Conservation (phyloP, 2,888 invertebrate genomes). For the Lordiphosa fenestrarum region DNA sequence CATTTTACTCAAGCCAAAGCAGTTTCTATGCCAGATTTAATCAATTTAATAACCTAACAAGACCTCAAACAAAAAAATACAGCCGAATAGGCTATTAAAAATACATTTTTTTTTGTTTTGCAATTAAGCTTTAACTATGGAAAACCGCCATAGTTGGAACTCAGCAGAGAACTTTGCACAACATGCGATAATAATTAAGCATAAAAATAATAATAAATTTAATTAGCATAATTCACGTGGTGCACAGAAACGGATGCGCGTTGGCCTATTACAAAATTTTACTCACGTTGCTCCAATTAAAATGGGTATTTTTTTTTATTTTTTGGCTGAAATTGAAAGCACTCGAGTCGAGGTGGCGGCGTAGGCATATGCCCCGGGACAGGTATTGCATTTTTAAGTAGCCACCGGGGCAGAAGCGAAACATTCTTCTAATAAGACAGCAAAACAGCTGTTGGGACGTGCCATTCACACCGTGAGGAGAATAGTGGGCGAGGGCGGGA, state of each 20-base stretch:
- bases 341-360: background rate
- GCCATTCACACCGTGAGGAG: slow-evolving; percentile 6
- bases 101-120: slow-evolving; percentile 18
- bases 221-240: slow-evolving; percentile 32
- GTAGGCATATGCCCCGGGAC: slow-evolving; percentile 19
- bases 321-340: slow-evolving; percentile 14
- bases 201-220: slow-evolving; percentile 42
- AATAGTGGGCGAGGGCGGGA: background rate
- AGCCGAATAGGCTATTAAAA: slow-evolving; percentile 29
- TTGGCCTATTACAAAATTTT: slow-evolving; percentile 28
- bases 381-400: too few relatives aligned
- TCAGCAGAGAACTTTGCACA: slow-evolving; percentile 10
- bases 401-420: background rate
- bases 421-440: too few relatives aligned
- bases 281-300: slow-evolving; percentile 39
- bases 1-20: slow-evolving; percentile 32
- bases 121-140: slow-evolving; percentile 28
- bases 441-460: slow-evolving; percentile 26
- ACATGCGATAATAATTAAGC: slow-evolving; percentile 33
- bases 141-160: slow-evolving; percentile 24
- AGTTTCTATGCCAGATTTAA: slow-evolving; percentile 25
- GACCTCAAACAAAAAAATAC: slow-evolving; percentile 5
- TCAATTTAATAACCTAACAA: slow-evolving; percentile 27
- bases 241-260: slow-evolving; percentile 37
- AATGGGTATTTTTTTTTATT: slow-evolving; percentile 12